These are phyloP conservation scores for Coranthus polyacanthus DNA, from an alignment of 2,797 vertebrate genomes.

Conservation along the genomic window DNA sequence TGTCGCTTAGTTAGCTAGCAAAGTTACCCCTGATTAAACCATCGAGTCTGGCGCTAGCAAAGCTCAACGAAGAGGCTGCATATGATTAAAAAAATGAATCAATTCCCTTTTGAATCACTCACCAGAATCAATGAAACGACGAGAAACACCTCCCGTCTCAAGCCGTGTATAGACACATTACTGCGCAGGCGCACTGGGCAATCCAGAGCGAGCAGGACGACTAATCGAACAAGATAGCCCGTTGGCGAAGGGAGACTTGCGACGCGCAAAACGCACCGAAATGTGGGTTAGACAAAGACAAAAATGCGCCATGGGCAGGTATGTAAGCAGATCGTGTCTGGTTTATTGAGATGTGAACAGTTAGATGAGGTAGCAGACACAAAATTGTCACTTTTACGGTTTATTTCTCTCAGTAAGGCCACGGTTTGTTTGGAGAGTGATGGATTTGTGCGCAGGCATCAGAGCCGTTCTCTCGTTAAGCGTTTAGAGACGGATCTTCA, in stretches of 20 bases:
- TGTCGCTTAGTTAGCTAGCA: constrained; percentile 6
- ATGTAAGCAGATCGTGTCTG: neutral
- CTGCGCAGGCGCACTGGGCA: constrained; percentile 42
- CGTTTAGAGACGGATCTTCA: constrained; percentile 74
- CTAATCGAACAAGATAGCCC: constrained; percentile 49
- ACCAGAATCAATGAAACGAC: constrained; percentile 43
- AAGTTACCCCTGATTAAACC: neutral
- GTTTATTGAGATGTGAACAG: constrained; percentile 21
- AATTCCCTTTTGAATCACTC: constrained; percentile 23
- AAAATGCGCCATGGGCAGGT: neutral
- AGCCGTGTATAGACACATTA: constrained; percentile 2
- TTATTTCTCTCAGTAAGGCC: constrained; percentile 22
- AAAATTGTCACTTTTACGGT: constrained; percentile 16
- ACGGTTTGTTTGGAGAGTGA: neutral
- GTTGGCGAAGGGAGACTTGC: too few relatives aligned
- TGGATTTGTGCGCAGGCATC: constrained; percentile 55
- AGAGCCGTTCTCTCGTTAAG: constrained; percentile 59
- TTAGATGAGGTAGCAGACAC: neutral
- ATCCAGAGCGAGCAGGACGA: constrained; percentile 31
- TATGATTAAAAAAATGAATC: neutral
- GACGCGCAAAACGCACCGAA: too few relatives aligned
- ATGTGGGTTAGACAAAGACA: neutral
- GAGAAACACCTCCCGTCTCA: neutral
- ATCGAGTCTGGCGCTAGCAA: too few relatives aligned
- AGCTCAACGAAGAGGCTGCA: too few relatives aligned